These are phyloP conservation scores for Numenius arquata DNA, from an alignment of 2,113 vertebrate genomes.

Conservation along the genomic window DNA sequence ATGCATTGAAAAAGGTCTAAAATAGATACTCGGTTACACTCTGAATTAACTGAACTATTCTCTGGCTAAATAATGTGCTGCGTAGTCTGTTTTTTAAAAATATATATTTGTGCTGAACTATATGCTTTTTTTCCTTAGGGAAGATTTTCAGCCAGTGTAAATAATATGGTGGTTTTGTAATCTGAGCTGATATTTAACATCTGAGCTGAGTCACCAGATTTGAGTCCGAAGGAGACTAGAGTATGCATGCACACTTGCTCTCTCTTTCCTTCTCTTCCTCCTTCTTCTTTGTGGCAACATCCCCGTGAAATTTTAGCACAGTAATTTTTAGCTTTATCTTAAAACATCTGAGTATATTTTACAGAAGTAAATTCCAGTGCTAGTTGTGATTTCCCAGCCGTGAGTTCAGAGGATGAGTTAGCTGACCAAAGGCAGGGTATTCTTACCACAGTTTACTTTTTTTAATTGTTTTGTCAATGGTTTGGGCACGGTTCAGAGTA, in stretches of 20 bases:
- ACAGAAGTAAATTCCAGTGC: neutral
- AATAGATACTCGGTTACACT: neutral
- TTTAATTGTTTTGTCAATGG: neutral
- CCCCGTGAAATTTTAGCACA: neutral
- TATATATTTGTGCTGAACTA: neutral
- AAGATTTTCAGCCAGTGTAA: conserved; percentile 28
- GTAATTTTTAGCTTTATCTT: conserved; percentile 4
- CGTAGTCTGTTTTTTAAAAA: neutral
- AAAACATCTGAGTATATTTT: neutral
- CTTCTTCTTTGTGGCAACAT: neutral
- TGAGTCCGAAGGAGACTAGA: neutral
- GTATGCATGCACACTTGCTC: rapidly evolving
- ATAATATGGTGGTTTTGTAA: conserved; percentile 40
- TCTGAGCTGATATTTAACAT: conserved; percentile 42
- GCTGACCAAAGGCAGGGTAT: neutral
- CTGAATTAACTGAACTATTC: neutral
- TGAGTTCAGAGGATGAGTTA: neutral
- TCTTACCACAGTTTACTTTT: neutral
- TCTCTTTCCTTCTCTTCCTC: neutral
- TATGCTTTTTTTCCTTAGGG: conserved; percentile 23
- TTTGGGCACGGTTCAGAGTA: neutral
- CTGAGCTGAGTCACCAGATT: conserved; percentile 49
- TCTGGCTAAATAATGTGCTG: neutral
- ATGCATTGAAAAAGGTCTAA: neutral
- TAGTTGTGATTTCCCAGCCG: neutral